phyloP scores from a whole-genome alignment of 2,113 vertebrate genomes.

The Channa argus region DNA sequence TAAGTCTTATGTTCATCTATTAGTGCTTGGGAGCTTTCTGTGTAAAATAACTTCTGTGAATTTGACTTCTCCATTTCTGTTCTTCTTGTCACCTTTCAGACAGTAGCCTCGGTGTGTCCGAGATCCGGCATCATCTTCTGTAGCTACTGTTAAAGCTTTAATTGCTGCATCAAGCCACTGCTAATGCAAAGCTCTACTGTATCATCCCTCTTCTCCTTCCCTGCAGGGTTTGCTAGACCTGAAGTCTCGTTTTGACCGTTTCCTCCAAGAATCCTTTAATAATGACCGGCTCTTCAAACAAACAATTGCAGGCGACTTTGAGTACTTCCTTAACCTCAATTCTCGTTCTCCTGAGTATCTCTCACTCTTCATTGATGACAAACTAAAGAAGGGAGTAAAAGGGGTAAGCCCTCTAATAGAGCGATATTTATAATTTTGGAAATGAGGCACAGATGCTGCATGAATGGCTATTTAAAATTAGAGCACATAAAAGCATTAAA shows the following conservation, averaged over 20 bases:
- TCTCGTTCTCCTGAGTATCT: slow-evolving; percentile 99
- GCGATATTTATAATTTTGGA: neutral
- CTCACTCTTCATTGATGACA: slow-evolving; percentile 99
- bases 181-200: neutral
- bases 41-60: neutral
- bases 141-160: slow-evolving; percentile 10
- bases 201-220: neutral
- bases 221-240: slow-evolving; percentile 94
- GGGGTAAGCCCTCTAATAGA: slow-evolving; percentile 87
- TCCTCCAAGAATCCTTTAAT: slow-evolving; percentile 97
- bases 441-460: neutral
- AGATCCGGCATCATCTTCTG: neutral
- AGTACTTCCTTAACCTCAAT: slow-evolving; percentile 99
- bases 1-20: neutral
- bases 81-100: neutral
- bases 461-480: neutral
- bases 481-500: neutral
- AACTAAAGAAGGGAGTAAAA: slow-evolving; percentile 98
- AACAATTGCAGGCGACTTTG: slow-evolving; percentile 98
- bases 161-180: neutral
- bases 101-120: neutral
- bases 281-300: slow-evolving; percentile 99
- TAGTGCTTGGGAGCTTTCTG: neutral
- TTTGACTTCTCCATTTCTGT: neutral
- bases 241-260: slow-evolving; percentile 97